Evolutionary conservation across 2,888 invertebrate genomes (phyloP).

Genomic region (Apoda limacodes): DNA sequence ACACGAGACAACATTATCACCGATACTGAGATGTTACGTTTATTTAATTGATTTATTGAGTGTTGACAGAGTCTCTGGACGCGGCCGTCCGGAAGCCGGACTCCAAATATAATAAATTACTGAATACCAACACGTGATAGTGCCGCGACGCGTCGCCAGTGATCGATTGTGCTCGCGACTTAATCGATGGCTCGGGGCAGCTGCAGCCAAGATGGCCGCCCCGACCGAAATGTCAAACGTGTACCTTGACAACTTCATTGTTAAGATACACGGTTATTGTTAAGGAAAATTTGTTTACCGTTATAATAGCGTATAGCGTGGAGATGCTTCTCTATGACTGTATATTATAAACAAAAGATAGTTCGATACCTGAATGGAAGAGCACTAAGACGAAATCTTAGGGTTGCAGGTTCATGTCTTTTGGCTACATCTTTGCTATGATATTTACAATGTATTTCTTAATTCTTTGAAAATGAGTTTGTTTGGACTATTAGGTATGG

Average conservation of each 20-base stretch:
- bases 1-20: constrained; percentile 27
- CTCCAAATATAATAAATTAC: constrained; percentile 58
- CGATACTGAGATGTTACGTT: constrained; percentile 38
- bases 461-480: too few species aligned
- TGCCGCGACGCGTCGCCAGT: constrained; percentile 27
- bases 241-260: constrained; percentile 38
- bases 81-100: constrained; percentile 47
- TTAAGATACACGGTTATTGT: constrained; percentile 31
- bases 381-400: too few species aligned
- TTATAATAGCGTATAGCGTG: too few species aligned
- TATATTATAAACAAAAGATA: too few species aligned
- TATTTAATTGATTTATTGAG: constrained; percentile 61
- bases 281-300: too few species aligned
- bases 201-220: constrained; percentile 41
- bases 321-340: too few species aligned
- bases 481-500: too few species aligned
- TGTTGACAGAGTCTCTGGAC: constrained; percentile 49
- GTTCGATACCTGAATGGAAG: too few species aligned
- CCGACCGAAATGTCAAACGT: constrained; percentile 22
- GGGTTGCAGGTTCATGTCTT: too few species aligned
- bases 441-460: too few species aligned
- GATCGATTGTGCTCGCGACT: constrained; percentile 37
- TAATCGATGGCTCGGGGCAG: constrained; percentile 35
- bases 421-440: too few species aligned
- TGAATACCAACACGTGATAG: constrained; percentile 37